Evolutionary conservation across 2,888 invertebrate species (phyloP), one percentile per base, ranked within the genome.

Genomic region (Drosophila testacea): DNA sequence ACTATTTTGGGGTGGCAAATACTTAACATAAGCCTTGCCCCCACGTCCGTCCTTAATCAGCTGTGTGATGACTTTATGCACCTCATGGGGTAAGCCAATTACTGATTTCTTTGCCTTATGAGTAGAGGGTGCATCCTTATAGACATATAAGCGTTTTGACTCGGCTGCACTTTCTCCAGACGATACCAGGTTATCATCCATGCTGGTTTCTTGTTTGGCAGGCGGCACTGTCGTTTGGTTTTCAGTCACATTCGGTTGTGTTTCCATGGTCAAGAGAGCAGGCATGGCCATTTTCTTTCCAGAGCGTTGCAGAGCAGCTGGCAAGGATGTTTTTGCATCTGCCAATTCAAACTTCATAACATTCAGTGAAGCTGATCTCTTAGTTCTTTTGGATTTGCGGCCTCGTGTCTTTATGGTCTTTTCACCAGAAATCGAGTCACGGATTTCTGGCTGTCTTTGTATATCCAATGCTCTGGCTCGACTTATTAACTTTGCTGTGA

Each of bases 271-370:
- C 28, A 86, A 62, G 0, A 74, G 42, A 0, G 56, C 59, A 44
- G 75, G 57, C 16, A 52, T 27, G 0, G 9, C 10, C 5, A 82
- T 11, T n/a, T 77, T 71, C 28, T 84, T 83, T 0, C 50, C 64
- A 1, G 55, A 36, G 4, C 81, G 74, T 34, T 79, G 69, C 27
- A 73, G 38, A 0, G 77, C 44, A 5, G 62, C 39, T 4, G 86
- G 71, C 44, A 90, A 75, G 0, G 90, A 83, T 10, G 81, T 76
- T 65, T 91, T 92, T 10, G 92, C 92, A 74, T 93, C 92, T 0
- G 87, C 65, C 30, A 92, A n/a, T 66, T 92, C 92, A 57, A 92
- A 92, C 68, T 91, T 91, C 9, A 92, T 79, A 63, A 91, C 76
- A 32, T 91, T 79, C 3, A 83, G 80, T 5, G 76, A 63, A 4